These are phyloP conservation scores for Pampus argenteus DNA, from an alignment of 2,797 vertebrate species.

Conservation along the genomic window DNA sequence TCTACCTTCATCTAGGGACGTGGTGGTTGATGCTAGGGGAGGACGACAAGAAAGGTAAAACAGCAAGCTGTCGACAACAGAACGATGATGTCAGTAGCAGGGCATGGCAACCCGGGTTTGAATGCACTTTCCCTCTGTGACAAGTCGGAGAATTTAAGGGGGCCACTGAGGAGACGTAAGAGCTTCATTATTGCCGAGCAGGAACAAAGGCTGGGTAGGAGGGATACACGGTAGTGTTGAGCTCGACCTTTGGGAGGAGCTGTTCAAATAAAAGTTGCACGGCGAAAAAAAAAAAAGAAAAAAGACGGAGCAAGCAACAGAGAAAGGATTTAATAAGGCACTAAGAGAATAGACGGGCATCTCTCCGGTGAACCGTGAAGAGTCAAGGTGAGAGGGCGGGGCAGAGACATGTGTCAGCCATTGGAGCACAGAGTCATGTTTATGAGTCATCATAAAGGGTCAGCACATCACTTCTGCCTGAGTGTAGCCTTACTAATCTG, in stretches of 20 bases:
- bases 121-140: slow-evolving; percentile 31
- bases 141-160: slow-evolving; percentile 41
- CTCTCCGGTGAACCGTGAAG: slow-evolving; percentile 26
- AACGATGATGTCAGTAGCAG: slow-evolving; percentile 7
- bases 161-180: slow-evolving; percentile 44
- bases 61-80: slow-evolving; percentile 29
- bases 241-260: slow-evolving; percentile 59
- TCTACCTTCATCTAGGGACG: too few species aligned
- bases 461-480: slow-evolving; percentile 49
- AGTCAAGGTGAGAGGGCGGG: slow-evolving; percentile 72
- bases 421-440: slow-evolving; percentile 62
- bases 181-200: slow-evolving; percentile 56
- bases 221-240: slow-evolving; percentile 35
- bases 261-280: slow-evolving; percentile 55
- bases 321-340: slow-evolving; percentile 67
- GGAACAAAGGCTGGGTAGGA: slow-evolving; percentile 19
- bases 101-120: slow-evolving; percentile 13
- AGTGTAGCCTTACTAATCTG: slow-evolving; percentile 63
- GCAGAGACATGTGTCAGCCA: slow-evolving; percentile 59
- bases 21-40: slow-evolving; percentile 1
- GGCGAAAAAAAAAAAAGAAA: too few species aligned
- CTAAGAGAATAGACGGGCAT: slow-evolving; percentile 60
- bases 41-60: slow-evolving; percentile 36
- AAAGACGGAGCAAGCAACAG: slow-evolving; percentile 1
- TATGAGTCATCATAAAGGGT: slow-evolving; percentile 75